Base-by-base conservation (phyloP, 2,113 vertebrate genomes). In the Engraulis encrasicolus region DNA sequence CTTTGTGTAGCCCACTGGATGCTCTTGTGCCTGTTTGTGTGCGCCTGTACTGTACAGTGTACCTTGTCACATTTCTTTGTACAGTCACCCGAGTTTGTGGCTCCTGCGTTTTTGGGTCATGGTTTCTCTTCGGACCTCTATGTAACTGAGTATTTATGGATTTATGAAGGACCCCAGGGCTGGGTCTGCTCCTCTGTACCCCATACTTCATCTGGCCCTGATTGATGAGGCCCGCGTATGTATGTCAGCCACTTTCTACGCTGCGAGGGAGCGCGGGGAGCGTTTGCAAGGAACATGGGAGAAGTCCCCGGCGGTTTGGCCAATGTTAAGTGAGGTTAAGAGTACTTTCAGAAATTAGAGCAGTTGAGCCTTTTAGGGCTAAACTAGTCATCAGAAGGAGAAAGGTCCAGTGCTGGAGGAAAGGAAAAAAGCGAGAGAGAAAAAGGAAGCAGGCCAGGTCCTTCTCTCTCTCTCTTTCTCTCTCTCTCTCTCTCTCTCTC, bases 241-340 rank as follows among this genome's bases (percentile, higher is more conserved):
- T 88, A 79, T 85, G 88, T 85, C 82, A 87, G 84, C 78, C 86
- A 49, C 85, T 88, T 88, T n/a, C 80, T 83, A 86, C 31, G 83
- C 78, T 31, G 84, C 80, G 80, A 87, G 79, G 37, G 77, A 61
- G 40, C 52, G n/a, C n/a, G n/a, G n/a, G 84, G 37, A 50, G 52
- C 20, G 71, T 87, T 89, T 83, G 61, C 79, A 85, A 84, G 81
- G 83, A 88, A 84, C 54, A 81, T 45, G 83, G 77, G 27, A 80
- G 79, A 78, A 49, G 52, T 89, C 83, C 86, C 89, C 45, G 48
- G 88, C 83, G 89, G 81, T 37, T 50, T 84, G 83, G 81, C 77
- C 79, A 83, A 89, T 89, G 89, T 88, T 89, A 87, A 91, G 88
- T 82, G 88, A 90, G 90, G 90, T 90, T 91, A 91, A 91, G 87